Evolutionary conservation across 2,113 vertebrate species (phyloP).

Genomic region (Neolamprologus longior): DNA sequence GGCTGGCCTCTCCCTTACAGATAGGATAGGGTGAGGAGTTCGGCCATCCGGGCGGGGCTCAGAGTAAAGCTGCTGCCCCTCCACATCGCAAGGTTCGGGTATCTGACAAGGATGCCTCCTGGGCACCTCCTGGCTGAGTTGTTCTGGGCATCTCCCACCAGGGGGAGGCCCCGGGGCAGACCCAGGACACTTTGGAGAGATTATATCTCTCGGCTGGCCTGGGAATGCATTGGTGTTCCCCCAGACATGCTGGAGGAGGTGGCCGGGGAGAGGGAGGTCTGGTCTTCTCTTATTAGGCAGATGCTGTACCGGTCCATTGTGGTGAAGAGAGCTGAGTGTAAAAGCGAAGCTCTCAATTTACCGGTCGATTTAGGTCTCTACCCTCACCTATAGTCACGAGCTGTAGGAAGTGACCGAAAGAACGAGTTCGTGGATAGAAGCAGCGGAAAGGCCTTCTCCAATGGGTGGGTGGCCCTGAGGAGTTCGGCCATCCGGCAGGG

Average conservation of each 20-base stretch:
- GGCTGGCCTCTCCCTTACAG: background rate
- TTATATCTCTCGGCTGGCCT: background rate
- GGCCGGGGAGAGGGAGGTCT: background rate
- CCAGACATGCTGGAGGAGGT: background rate
- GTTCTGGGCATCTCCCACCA: background rate
- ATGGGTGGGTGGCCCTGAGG: background rate
- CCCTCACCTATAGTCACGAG: accelerated
- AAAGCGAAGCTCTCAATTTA: background rate
- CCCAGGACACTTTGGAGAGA: background rate
- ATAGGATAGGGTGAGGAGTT: background rate
- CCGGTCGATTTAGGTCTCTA: accelerated
- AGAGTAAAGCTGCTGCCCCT: accelerated
- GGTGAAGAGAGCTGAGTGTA: background rate
- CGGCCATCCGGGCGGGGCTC: background rate
- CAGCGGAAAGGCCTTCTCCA: background rate
- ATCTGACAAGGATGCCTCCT: background rate
- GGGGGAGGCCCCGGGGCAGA: background rate
- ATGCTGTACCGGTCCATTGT: accelerated
- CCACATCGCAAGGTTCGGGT: accelerated
- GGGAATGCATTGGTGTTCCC: background rate
- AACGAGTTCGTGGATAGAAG: accelerated
- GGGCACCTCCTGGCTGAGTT: background rate
- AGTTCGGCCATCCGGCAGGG: accelerated
- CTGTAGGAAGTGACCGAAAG: background rate
- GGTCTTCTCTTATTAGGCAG: background rate